These are phyloP conservation scores for Hemaris fuciformis DNA, from an alignment of 2,888 invertebrate genomes.

Conservation along the genomic window DNA sequence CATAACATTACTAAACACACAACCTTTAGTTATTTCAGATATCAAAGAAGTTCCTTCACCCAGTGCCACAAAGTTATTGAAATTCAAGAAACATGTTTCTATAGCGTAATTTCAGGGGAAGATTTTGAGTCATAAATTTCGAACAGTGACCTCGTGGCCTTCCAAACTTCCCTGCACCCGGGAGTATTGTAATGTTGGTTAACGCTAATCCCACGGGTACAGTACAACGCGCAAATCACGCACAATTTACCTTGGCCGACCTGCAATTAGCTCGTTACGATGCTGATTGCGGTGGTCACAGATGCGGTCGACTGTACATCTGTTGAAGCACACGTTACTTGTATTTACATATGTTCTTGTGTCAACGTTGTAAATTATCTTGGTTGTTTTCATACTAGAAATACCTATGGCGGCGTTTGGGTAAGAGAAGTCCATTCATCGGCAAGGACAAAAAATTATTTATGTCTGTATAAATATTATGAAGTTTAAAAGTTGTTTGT, in stretches of 20 bases:
- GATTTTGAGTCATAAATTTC: too few relatives aligned
- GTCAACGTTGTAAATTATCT: not conserved
- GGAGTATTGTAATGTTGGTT: not conserved
- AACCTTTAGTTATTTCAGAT: too few relatives aligned
- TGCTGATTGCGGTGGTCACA: slow-evolving; percentile 13
- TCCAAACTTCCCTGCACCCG: not conserved
- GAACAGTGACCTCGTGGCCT: too few relatives aligned
- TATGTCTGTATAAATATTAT: too few relatives aligned
- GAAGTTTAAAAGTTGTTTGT: too few relatives aligned
- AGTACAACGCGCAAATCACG: slow-evolving; percentile 11
- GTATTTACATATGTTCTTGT: slow-evolving; percentile 5
- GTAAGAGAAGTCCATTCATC: not conserved
- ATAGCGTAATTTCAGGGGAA: too few relatives aligned
- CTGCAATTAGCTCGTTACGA: slow-evolving; percentile 15
- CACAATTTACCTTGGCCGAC: slow-evolving; percentile 14
- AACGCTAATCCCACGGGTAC: slow-evolving; percentile 3
- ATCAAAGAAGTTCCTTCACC: too few relatives aligned
- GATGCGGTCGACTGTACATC: slow-evolving; percentile 8
- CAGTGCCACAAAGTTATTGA: too few relatives aligned
- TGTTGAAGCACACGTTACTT: not conserved
- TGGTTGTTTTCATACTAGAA: not conserved
- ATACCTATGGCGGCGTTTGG: not conserved
- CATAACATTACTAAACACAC: too few relatives aligned
- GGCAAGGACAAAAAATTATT: not conserved
- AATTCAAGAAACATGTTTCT: too few relatives aligned